Evolutionary conservation across 2,888 invertebrate species (phyloP).

Genomic region (Smittia aterrima): DNA sequence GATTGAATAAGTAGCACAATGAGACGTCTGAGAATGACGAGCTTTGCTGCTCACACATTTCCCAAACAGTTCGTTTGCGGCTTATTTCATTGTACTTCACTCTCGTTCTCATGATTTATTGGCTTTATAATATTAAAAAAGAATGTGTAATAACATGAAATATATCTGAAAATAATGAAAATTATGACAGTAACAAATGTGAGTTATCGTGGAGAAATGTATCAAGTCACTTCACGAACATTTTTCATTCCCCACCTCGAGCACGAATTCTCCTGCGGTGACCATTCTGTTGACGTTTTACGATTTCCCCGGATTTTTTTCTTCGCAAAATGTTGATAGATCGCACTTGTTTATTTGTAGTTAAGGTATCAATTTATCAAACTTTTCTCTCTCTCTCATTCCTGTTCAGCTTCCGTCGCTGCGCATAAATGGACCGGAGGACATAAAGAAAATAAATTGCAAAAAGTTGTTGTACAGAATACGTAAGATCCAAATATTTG

Average conservation of each 20-base stretch:
- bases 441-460: neutral
- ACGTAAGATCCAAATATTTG: neutral
- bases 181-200: constrained; percentile 37
- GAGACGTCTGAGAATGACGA: neutral
- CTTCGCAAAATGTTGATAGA: neutral
- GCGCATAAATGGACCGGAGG: neutral
- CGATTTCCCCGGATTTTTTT: too few species aligned
- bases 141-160: constrained; percentile 11
- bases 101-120: constrained; percentile 28
- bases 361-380: constrained; percentile 35
- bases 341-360: constrained; percentile 20
- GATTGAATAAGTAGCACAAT: neutral
- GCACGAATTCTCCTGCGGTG: neutral
- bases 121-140: constrained; percentile 38
- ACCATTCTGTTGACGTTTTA: neutral
- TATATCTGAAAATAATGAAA: constrained; percentile 26
- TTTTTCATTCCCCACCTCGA: constrained; percentile 15
- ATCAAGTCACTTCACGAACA: constrained; percentile 30
- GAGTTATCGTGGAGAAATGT: constrained; percentile 22
- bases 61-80: neutral
- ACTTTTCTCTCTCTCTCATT: neutral
- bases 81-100: neutral
- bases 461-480: neutral
- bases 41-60: neutral
- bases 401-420: neutral